A percentile compares a stretch with the other conserved stretches of the same genome.
These are phyloP conservation scores for Theropithecus gelada DNA, from an alignment of 2,113 vertebrate species.

Conservation along the genomic window DNA sequence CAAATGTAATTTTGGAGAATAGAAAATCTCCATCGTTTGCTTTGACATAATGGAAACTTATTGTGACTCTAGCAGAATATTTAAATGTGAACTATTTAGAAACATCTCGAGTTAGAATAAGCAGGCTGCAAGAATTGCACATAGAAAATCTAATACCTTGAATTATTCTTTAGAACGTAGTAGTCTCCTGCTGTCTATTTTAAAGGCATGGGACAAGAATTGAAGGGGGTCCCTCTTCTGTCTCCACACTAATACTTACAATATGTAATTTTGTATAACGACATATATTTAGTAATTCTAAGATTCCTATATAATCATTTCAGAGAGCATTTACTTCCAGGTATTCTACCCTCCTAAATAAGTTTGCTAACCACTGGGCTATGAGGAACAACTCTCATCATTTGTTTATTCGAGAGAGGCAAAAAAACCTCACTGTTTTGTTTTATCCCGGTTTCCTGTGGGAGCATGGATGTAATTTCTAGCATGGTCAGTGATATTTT, in stretches of 20 bases:
- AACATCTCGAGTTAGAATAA: not conserved
- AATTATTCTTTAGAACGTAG: not conserved
- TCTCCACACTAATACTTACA: not conserved
- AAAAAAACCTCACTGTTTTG: not conserved
- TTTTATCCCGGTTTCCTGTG: not conserved
- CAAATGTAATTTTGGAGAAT: not conserved
- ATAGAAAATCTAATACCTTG: not conserved
- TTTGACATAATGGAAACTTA: not conserved
- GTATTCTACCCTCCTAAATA: not conserved
- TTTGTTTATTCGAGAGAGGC: not conserved
- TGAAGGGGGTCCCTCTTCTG: not conserved
- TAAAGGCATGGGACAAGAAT: not conserved
- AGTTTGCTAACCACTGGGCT: not conserved
- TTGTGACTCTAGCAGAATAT: not conserved
- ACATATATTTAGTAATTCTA: not conserved
- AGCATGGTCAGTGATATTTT: slow-evolving; percentile 28
- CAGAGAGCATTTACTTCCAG: not conserved
- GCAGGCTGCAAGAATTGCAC: not conserved
- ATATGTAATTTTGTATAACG: not conserved
- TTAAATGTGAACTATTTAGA: not conserved
- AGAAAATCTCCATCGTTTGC: not conserved
- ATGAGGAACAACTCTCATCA: not conserved
- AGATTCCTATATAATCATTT: not conserved
- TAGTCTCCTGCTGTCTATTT: not conserved
- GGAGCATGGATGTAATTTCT: not conserved